Evolutionary conservation across 2,888 invertebrate species (phyloP), one percentile per base, ranked within the genome.

Genomic region (Patella pellucida): DNA sequence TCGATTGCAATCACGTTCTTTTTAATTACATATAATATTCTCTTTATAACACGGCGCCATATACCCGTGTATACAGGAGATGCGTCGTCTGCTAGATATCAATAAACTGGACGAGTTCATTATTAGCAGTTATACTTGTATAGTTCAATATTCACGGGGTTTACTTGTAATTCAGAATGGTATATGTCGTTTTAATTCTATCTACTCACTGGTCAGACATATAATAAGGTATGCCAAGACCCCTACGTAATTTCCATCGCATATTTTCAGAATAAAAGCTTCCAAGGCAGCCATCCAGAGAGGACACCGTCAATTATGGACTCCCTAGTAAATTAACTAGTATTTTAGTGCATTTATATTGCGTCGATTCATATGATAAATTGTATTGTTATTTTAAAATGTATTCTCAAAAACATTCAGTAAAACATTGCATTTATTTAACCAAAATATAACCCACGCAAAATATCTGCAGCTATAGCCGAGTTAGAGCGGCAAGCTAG

Each of bases 81-180:
- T 68, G 68, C 68, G 73, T 73, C 73, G 73, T 73, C 73, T 73
- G 73, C 73, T 73, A 51, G 50, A 19, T 68, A 68, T 67, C 67
- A 68, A 51, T 31, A 67, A 31, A 19, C 52, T 68, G 73, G 27
- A 62, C 62, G 62, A 62, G 62, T 62, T 62, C 62, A 62, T 62
- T 62, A 62, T 62, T 23, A 41, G 7, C 41, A 41, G 41, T 41
- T 9, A 41, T 41, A 41, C 41, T n/a, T 41, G 41, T 41, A 41
- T 41, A 41, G 41, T 41, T 41, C 41, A 41, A 41, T 41, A 41
- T 41, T 41, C 9, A 41, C 41, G 7, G 41, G 41, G 41, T 41
- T 41, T 41, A 41, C 9, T 41, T 41, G 41, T 41, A 7, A 41
- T 41, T 41, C 41, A 41, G 41, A 62, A 62, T 62, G 62, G 19